Base-by-base conservation (phyloP, 2,113 vertebrate genomes). In the Miniopterus natalensis region DNA sequence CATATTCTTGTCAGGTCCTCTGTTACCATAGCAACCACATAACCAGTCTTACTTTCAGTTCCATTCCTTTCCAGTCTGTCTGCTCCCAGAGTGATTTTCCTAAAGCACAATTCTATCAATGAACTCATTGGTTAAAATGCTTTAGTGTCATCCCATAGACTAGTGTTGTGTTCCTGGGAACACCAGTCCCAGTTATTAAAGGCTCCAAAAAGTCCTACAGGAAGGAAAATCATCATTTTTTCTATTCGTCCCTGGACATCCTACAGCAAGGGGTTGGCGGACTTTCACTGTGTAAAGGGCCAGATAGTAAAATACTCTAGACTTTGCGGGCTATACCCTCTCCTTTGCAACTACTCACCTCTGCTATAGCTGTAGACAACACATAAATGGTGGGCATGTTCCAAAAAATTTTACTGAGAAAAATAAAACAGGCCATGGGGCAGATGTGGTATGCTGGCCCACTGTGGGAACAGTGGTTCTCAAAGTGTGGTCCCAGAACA, bases 191-290 rank as follows among this genome's bases (percentile, higher is more conserved):
- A 27, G 47, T 66, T 45, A 25, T 80, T 53, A 57, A 95, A 92
- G 66, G 21, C 66, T 88, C 84, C 61, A 49, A 90, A 31, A 96
- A 93, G 75, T 84, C 77, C 71, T 55, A 42, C 11, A 68, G 93
- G 55, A 80, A 71, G 59, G 77, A 90, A 95, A 45, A 23, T 53
- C 65, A 40, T 47, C 21, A 27, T 71, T 57, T 87, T 89, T 92
- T 74, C 40, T 89, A 1, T 27, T 66, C 40, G 18, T 70, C n/a
- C 65, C 1, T 66, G 84, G 45, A 27, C 59, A 42, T 86, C 25
- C 31, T 59, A 8, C 2, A 51, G 57, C 23, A 73, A 36, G 66
- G 31, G 13, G 4, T 88, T 73, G 36, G 31, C 73, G 79, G 3
- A 79, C 68, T 74, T 90, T 47, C 15, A 23, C 63, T 71, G 17